phyloP scores from a whole-genome alignment of 2,888 invertebrate species.

The Erannis defoliaria region DNA sequence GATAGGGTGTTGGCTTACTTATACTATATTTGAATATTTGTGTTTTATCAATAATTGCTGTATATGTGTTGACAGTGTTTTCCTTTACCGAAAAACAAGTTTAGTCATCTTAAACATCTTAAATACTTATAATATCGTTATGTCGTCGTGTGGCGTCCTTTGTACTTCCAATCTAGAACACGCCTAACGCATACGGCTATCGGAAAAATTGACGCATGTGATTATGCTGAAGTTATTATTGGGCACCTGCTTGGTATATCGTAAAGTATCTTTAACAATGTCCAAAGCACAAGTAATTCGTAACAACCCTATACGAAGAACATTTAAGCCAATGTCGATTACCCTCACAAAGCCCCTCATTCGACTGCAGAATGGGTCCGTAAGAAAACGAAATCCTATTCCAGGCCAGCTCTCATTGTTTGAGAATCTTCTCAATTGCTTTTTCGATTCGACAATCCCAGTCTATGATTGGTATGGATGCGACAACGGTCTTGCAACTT shows the following conservation, averaged over 20 bases:
- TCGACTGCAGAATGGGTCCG: conserved; percentile 67
- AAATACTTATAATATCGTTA: too few species aligned
- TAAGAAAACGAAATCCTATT: conserved; percentile 80
- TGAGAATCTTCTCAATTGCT: conserved; percentile 75
- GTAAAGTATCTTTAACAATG: not conserved
- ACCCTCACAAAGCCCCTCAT: conserved; percentile 74
- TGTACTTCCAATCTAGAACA: too few species aligned
- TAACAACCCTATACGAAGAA: conserved; percentile 52
- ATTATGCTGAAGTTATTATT: too few species aligned
- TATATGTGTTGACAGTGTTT: too few species aligned
- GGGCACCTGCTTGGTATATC: not conserved
- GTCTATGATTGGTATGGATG: conserved; percentile 55
- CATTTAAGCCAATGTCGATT: conserved; percentile 77
- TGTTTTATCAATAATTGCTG: too few species aligned
- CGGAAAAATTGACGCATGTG: too few species aligned
- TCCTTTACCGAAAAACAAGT: too few species aligned
- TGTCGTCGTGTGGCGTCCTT: too few species aligned
- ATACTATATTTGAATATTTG: too few species aligned
- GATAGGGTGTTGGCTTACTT: too few species aligned
- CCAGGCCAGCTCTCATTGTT: conserved; percentile 71
- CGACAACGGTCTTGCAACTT: conserved; percentile 32
- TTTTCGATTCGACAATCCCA: conserved; percentile 70
- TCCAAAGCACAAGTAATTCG: conserved; percentile 33
- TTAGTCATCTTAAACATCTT: too few species aligned
- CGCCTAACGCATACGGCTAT: too few species aligned